Evolutionary conservation across 1,140 invertebrate species (phyloP).

Genomic region (Euwallacea similis): DNA sequence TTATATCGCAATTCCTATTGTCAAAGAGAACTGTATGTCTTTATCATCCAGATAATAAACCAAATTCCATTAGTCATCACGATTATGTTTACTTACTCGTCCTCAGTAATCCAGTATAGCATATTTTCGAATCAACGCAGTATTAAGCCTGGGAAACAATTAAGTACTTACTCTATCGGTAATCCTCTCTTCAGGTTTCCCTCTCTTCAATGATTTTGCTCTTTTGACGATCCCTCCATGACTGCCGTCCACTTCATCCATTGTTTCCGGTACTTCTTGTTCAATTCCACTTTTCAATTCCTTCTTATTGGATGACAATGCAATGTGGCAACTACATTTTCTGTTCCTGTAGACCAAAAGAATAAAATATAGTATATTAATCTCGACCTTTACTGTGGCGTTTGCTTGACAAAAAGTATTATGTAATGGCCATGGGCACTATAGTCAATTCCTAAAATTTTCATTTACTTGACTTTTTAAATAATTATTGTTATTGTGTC

Average conservation of each 20-base stretch:
- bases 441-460: no score
- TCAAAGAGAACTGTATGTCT: no score
- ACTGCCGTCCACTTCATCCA: conserved; percentile 38
- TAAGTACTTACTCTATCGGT: conserved; percentile 69
- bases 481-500: no score
- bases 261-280: conserved; percentile 8
- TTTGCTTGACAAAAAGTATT: no score
- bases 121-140: no score
- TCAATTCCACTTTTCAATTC: conserved; percentile 28
- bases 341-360: not conserved
- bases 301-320: not conserved
- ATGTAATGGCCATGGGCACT: no score
- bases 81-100: no score
- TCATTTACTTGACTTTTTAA: no score
- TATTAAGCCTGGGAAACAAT: not conserved
- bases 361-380: not conserved
- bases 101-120: no score
- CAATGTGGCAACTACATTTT: not conserved
- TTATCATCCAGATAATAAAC: no score
- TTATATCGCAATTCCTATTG: no score
- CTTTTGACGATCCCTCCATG: conserved; percentile 60
- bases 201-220: conserved; percentile 71
- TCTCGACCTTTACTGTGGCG: not conserved
- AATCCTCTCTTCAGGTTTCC: conserved; percentile 70
- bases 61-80: no score